Percentiles rank a stretch among this genome's conserved stretches.
Evolutionary conservation across 2,797 vertebrate genomes (phyloP).

Genomic region (Peromyscus attwateri): DNA sequence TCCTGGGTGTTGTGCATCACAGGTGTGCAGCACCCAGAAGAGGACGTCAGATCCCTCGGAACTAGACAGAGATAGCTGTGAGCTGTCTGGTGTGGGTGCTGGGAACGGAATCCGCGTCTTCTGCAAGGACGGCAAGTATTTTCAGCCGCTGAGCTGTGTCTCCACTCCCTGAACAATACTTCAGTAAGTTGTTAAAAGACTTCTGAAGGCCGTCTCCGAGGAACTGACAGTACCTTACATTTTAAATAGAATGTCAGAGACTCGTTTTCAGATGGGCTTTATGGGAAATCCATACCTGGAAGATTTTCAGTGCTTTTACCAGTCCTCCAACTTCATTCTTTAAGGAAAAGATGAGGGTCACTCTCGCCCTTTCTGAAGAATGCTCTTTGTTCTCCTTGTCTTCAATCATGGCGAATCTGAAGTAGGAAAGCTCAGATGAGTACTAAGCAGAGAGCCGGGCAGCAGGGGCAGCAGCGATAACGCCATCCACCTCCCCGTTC

Average conservation of each 20-base stretch:
- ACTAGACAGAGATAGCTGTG: not conserved
- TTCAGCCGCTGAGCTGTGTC: not conserved
- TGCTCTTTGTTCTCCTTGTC: constrained; percentile 95
- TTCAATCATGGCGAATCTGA: constrained; percentile 91
- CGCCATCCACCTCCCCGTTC: not conserved
- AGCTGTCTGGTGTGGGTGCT: not conserved
- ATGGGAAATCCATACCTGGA: constrained; percentile 90
- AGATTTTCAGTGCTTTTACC: constrained; percentile 97
- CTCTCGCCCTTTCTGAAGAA: constrained; percentile 90
- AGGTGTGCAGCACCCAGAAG: not conserved
- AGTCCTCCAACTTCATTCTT: constrained; percentile 99
- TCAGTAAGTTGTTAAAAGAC: constrained; percentile 56
- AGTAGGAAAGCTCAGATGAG: constrained; percentile 41
- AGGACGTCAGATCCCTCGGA: not conserved
- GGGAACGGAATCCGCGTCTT: not conserved
- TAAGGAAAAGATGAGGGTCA: constrained; percentile 96
- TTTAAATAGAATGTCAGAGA: constrained; percentile 18
- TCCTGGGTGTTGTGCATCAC: not conserved
- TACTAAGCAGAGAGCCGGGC: not conserved
- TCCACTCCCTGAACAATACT: not conserved
- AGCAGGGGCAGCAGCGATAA: not conserved
- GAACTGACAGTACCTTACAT: not conserved
- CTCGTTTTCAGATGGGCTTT: not conserved
- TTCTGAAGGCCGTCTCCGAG: not conserved
- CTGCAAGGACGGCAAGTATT: not conserved